Percentiles rank a stretch among this genome's conserved stretches.
Conservation (phyloP, 2,113 vertebrate genomes). For the Leptocoma aspasia region DNA sequence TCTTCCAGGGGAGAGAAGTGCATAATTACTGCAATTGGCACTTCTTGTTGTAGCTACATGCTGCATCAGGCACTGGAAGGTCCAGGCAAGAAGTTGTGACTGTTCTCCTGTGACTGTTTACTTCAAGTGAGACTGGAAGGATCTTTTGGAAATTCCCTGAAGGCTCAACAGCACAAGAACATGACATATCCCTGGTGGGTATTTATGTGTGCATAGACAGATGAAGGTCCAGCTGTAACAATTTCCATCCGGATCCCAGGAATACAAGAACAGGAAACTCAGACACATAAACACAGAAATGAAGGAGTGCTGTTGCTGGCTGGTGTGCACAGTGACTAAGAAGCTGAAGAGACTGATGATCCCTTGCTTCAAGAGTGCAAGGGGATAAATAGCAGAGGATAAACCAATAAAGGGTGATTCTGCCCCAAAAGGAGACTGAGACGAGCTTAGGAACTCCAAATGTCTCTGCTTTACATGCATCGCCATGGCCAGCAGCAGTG, state of each 20-base stretch:
- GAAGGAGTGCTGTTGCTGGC: not conserved
- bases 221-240: not conserved
- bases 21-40: not conserved
- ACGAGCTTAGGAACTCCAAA: not conserved
- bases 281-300: not conserved
- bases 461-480: not conserved
- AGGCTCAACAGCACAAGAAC: not conserved
- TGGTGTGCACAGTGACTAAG: not conserved
- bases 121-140: not conserved
- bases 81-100: not conserved
- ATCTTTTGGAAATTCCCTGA: not conserved
- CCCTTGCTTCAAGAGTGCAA: not conserved
- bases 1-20: not conserved
- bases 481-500: not conserved
- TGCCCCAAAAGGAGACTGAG: not conserved
- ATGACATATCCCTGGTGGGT: not conserved
- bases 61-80: not conserved
- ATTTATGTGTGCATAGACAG: not conserved
- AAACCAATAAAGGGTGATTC: not conserved
- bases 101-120: not conserved
- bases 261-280: not conserved
- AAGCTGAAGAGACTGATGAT: not conserved
- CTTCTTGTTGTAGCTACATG: not conserved
- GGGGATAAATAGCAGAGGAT: not conserved
- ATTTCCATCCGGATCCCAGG: not conserved